A percentile compares a stretch with the other conserved stretches of the same genome.
Evolutionary conservation across 1,140 invertebrate species (phyloP).

Genomic region (Patella vulgata): DNA sequence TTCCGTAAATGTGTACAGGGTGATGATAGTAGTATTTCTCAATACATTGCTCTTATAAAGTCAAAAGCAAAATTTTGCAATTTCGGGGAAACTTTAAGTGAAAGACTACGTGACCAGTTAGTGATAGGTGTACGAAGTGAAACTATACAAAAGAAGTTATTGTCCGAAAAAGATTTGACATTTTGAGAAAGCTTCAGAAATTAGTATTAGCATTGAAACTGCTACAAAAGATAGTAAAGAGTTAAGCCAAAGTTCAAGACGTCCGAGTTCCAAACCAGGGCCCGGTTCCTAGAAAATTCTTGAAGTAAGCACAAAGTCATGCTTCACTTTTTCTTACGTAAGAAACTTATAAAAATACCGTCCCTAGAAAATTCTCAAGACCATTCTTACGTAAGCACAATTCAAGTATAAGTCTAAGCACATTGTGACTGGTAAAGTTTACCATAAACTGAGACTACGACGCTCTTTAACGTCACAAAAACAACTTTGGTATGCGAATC

Average conservation of each 20-base stretch:
- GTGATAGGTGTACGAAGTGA: conserved; percentile 15
- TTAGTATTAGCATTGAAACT: conserved; percentile 21
- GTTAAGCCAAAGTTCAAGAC: not conserved
- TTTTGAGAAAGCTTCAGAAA: conserved; percentile 22
- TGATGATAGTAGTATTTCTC: not conserved
- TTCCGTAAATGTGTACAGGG: conserved; percentile 9
- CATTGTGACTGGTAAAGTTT: too few relatives aligned
- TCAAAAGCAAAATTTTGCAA: conserved; percentile 19
- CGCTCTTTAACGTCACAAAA: too few relatives aligned
- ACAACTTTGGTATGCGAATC: too few relatives aligned
- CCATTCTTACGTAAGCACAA: too few relatives aligned
- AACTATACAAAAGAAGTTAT: conserved; percentile 9
- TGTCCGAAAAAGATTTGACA: conserved; percentile 12
- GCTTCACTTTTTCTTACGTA: too few relatives aligned
- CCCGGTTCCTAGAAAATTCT: too few relatives aligned
- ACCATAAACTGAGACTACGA: too few relatives aligned
- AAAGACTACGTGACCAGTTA: conserved; percentile 13
- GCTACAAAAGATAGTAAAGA: conserved; percentile 20
- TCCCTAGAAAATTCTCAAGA: too few relatives aligned
- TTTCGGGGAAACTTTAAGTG: conserved; percentile 15
- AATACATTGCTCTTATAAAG: conserved; percentile 14
- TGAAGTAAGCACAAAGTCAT: too few relatives aligned
- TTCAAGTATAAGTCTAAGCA: too few relatives aligned
- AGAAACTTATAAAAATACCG: too few relatives aligned
- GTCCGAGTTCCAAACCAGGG: too few relatives aligned